A percentile compares a stretch with the other conserved stretches of the same genome.
Evolutionary conservation across 2,113 vertebrate species (phyloP).

Genomic region (Panthera tigris): DNA sequence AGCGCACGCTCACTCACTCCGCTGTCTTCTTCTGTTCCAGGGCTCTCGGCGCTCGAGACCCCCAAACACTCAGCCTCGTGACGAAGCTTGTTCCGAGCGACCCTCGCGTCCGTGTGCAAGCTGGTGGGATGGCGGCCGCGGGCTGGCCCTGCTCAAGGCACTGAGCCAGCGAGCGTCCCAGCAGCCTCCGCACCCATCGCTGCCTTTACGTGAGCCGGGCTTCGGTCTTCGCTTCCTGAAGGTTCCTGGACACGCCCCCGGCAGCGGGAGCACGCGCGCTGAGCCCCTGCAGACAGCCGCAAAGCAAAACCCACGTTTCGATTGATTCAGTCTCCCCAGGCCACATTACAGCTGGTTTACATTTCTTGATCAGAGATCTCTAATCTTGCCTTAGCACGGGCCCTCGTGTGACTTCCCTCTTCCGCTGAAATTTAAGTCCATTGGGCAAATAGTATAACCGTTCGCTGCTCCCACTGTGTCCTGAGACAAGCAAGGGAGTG

Average conservation of each 20-base stretch:
- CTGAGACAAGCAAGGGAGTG: rapidly evolving
- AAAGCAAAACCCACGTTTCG: not conserved
- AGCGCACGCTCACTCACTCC: rapidly evolving
- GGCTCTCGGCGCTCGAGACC: rapidly evolving
- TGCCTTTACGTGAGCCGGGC: rapidly evolving
- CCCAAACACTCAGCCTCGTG: rapidly evolving
- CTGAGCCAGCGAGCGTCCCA: rapidly evolving
- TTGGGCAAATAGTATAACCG: rapidly evolving
- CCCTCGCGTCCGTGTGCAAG: rapidly evolving
- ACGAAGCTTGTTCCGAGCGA: not conserved
- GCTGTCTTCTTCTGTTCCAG: rapidly evolving
- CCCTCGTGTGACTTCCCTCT: not conserved
- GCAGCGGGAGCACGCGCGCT: rapidly evolving
- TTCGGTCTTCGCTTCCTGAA: rapidly evolving
- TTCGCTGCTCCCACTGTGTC: not conserved
- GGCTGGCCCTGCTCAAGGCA: too few relatives aligned
- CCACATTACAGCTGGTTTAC: rapidly evolving
- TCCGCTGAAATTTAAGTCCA: not conserved
- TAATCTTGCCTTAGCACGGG: rapidly evolving
- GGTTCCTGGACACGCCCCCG: rapidly evolving
- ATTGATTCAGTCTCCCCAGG: not conserved
- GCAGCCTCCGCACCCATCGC: rapidly evolving
- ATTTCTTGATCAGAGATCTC: not conserved
- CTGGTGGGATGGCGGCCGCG: rapidly evolving
- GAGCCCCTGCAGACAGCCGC: not conserved